Evolutionary conservation across 2,888 invertebrate genomes (phyloP).

Genomic region (Frankliniella intonsa): DNA sequence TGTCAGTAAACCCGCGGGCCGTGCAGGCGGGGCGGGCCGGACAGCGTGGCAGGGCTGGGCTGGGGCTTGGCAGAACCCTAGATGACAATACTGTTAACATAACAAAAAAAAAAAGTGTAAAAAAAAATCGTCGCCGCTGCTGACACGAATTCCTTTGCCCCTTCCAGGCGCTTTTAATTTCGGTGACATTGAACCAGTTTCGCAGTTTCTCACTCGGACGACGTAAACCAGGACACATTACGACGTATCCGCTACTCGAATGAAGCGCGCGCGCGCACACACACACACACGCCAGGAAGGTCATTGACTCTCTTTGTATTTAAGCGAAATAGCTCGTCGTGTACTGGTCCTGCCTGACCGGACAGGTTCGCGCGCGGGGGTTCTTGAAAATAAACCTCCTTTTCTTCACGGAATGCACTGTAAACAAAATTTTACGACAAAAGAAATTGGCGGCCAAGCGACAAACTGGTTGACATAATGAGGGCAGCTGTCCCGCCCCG

Average conservation of each 20-base stretch:
- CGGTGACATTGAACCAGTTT: constrained; percentile 11
- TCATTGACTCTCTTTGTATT: neutral
- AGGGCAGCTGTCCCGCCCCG: neutral
- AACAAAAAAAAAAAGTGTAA: too few species aligned
- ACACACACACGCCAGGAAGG: neutral
- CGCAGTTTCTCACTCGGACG: neutral
- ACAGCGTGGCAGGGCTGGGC: too few species aligned
- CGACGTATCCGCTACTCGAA: neutral
- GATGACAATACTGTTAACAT: too few species aligned
- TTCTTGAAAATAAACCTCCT: neutral
- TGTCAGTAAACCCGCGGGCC: too few species aligned
- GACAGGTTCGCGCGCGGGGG: neutral
- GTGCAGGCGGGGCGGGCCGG: too few species aligned
- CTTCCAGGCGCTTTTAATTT: neutral
- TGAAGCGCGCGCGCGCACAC: neutral
- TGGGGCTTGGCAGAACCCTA: too few species aligned
- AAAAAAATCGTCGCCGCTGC: too few species aligned
- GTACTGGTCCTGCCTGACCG: neutral
- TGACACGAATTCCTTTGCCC: too few species aligned
- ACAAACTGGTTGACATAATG: neutral
- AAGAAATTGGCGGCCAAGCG: neutral
- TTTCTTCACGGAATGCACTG: neutral
- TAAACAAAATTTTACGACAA: constrained; percentile 16
- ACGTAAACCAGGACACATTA: neutral
- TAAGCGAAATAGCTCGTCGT: neutral